phyloP scores from a whole-genome alignment of 2,113 vertebrate species.

The Plestiodon gilberti region DNA sequence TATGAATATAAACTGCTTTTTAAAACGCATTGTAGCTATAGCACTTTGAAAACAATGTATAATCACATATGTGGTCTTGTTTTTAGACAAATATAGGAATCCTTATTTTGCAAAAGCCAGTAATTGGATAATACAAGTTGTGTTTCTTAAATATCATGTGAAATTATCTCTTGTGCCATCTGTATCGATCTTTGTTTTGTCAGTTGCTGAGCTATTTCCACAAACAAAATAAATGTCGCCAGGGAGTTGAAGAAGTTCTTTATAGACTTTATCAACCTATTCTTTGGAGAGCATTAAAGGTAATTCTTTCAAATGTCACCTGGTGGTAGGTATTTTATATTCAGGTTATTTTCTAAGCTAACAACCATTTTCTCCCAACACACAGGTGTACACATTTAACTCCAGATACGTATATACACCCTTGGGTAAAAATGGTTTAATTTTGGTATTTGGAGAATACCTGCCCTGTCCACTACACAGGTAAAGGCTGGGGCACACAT shows the following conservation, averaged over 20 bases:
- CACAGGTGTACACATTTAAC: too few relatives aligned
- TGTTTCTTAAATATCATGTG: not conserved
- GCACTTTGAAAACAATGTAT: too few relatives aligned
- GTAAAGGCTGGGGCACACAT: too few relatives aligned
- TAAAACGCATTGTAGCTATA: too few relatives aligned
- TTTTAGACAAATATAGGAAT: not conserved
- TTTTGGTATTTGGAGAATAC: too few relatives aligned
- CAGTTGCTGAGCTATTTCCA: constrained; percentile 92
- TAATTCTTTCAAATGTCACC: constrained; percentile 42
- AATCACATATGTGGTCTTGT: not conserved
- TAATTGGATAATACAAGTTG: not conserved
- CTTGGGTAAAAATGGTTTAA: too few relatives aligned
- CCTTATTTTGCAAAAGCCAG: not conserved
- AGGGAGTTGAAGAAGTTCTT: constrained; percentile 91
- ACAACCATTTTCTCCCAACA: not conserved
- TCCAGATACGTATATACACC: too few relatives aligned
- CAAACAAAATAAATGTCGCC: constrained; percentile 82
- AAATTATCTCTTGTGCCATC: not conserved
- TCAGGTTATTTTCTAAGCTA: not conserved
- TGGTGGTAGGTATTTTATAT: not conserved
- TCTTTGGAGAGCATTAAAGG: constrained; percentile 93
- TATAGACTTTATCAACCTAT: constrained; percentile 89
- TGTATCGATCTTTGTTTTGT: not conserved
- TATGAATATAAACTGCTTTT: too few relatives aligned
- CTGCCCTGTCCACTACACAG: too few relatives aligned